A percentile compares a stretch with the other conserved stretches of the same genome.
phyloP scores from a whole-genome alignment of 2,113 vertebrate genomes.

The Datnioides undecimradiatus region DNA sequence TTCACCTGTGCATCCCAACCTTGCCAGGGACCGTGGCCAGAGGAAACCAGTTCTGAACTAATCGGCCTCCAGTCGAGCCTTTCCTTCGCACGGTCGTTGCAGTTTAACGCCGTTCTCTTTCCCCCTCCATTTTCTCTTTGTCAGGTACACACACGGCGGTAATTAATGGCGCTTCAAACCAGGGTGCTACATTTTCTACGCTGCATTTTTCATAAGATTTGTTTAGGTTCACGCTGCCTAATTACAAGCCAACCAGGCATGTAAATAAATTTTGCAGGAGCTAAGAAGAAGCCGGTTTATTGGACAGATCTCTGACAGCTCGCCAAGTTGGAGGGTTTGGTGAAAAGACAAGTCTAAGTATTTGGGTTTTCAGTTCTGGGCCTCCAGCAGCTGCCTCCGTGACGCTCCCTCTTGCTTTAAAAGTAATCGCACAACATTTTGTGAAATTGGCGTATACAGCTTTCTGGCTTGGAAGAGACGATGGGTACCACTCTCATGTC shows the following conservation, averaged over 20 bases:
- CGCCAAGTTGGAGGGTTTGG: background rate
- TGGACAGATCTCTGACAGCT: background rate
- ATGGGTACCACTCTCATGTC: no score
- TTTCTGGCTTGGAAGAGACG: no score
- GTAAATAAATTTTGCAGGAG: background rate
- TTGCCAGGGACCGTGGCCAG: slow-evolving; percentile 9
- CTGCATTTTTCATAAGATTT: slow-evolving; percentile 4
- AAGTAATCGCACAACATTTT: background rate
- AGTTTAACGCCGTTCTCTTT: no score
- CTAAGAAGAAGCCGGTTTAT: background rate
- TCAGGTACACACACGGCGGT: background rate
- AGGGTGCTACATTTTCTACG: background rate
- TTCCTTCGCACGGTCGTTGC: no score
- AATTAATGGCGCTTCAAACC: background rate
- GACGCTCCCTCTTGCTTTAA: background rate
- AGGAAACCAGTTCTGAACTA: background rate
- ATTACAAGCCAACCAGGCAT: background rate
- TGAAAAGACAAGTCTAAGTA: background rate
- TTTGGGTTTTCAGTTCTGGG: background rate
- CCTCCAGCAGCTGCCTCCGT: background rate
- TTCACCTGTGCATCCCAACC: slow-evolving; percentile 46
- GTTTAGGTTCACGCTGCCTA: background rate
- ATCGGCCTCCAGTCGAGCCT: background rate
- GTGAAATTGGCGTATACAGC: background rate
- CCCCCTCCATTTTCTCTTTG: background rate